Evolutionary conservation across 2,888 invertebrate species (phyloP), one percentile per base, ranked within the genome.

Genomic region (Caenorhabditis panamensis): DNA sequence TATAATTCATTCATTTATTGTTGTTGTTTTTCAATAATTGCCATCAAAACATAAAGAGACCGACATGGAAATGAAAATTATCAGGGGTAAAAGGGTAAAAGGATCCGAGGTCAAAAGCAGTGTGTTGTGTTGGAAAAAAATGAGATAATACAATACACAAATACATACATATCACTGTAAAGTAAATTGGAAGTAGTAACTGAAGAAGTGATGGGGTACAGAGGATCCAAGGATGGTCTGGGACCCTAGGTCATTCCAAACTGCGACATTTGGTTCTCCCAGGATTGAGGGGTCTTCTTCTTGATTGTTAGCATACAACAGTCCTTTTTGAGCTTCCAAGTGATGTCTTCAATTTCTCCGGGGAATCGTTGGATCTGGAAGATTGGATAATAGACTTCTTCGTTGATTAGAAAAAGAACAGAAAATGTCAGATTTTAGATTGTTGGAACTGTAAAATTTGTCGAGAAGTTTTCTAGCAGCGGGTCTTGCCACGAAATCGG

Each of bases 311-410:
- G 68, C 49, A 82, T 79, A 51, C 80, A 80, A 53, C 85, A 84
- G 58, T 86, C 81, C 37, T 82, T 85, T 69, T 85, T 84, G 56
- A 86, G 79, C 67, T 84, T 85, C 79, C 82, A 85, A 3, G 78
- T 71, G 20, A 86, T 78, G 26, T 78, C 79, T 26, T 63, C 58
- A 28, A 86, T 81, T 78, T 85, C 84, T 16, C 72, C 77, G 0
- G 86, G 86, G 59, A 86, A 86, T 16, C 82, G 67, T 73, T 82
- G 67, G 36, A 66, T 58, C 63, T 79, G 51, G 9, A 61, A 49
- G 22, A 18, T 4, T 6, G 31, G 31, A 31, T 31, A n/a, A n/a
- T n/a, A n/a, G n/a, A n/a, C n/a, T n/a, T n/a, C n/a, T n/a, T n/a
- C n/a, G n/a, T n/a, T n/a, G n/a, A n/a, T n/a, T n/a, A n/a, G n/a